Percentiles rank a stretch among this genome's conserved stretches.
Conservation (phyloP, 2,888 invertebrate genomes). For the Napeogenes sylphis region DNA sequence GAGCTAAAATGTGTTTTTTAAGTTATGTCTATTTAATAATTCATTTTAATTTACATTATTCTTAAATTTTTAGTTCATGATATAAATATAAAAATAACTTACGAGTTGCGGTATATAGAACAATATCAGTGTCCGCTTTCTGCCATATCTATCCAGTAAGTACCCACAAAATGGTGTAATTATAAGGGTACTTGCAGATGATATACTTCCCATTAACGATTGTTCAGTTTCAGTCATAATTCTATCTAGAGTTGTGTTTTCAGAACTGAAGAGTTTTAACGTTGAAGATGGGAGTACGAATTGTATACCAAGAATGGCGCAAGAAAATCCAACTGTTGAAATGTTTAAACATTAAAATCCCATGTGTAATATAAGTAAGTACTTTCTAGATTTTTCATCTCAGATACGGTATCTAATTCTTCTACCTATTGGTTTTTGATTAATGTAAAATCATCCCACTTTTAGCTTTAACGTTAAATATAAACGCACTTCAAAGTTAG, state of each 20-base stretch:
- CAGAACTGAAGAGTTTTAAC: constrained; percentile 48
- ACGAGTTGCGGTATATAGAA: constrained; percentile 46
- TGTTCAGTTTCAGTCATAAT: constrained; percentile 52
- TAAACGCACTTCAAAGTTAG: too few relatives aligned
- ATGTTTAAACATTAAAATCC: constrained; percentile 18
- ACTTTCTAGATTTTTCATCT: too few relatives aligned
- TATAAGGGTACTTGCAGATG: constrained; percentile 49
- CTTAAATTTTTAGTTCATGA: neutral
- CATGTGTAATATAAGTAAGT: neutral
- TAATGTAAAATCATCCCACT: too few relatives aligned
- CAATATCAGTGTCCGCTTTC: constrained; percentile 45
- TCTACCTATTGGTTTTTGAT: too few relatives aligned
- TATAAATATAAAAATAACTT: constrained; percentile 25
- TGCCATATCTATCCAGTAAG: constrained; percentile 47
- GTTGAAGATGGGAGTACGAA: constrained; percentile 59
- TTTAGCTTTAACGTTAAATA: too few relatives aligned
- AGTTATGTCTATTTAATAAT: too few relatives aligned
- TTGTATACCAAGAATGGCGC: constrained; percentile 49
- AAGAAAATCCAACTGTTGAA: constrained; percentile 49
- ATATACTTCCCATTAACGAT: constrained; percentile 51
- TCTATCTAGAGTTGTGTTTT: constrained; percentile 52
- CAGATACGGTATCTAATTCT: too few relatives aligned
- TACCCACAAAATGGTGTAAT: constrained; percentile 45
- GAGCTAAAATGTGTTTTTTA: constrained; percentile 35
- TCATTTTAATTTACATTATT: too few relatives aligned